Percentiles rank a stretch among this genome's conserved stretches.
phyloP scores from a whole-genome alignment of 2,888 invertebrate species.

The Sclerodermus sp. region DNA sequence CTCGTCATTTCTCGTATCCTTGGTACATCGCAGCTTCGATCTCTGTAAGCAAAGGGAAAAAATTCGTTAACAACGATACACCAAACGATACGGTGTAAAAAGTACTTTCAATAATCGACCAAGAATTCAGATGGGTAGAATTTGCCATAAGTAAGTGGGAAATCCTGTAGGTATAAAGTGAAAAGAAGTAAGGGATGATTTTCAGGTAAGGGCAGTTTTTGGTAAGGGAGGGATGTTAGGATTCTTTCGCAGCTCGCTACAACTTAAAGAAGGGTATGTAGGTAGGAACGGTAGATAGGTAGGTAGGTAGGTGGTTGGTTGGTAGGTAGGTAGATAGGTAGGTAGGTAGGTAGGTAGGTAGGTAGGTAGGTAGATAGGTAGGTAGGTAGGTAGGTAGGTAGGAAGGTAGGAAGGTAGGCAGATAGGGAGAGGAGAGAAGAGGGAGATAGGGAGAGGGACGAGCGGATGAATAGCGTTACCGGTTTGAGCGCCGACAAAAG shows the following conservation, averaged over 20 bases:
- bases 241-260: slow-evolving; percentile 1
- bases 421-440: not conserved
- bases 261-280: not conserved
- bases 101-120: no score
- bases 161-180: slow-evolving; percentile 28
- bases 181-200: slow-evolving; percentile 46
- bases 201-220: slow-evolving; percentile 55
- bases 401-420: not conserved
- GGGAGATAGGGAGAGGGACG: slow-evolving; percentile 14
- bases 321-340: no score
- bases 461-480: slow-evolving; percentile 45
- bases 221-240: slow-evolving; percentile 33
- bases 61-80: not conserved
- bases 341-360: no score
- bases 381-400: no score
- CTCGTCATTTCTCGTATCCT: no score
- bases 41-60: slow-evolving; percentile 39
- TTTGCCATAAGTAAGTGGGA: no score
- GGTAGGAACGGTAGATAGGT: no score
- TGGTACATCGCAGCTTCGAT: slow-evolving; percentile 4
- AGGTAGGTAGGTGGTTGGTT: no score
- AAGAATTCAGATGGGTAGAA: no score
- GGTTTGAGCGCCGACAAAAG: slow-evolving; percentile 54
- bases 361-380: no score
- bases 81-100: no score